Base-by-base conservation (phyloP, 2,113 vertebrate species). In the Varanus salvator region DNA sequence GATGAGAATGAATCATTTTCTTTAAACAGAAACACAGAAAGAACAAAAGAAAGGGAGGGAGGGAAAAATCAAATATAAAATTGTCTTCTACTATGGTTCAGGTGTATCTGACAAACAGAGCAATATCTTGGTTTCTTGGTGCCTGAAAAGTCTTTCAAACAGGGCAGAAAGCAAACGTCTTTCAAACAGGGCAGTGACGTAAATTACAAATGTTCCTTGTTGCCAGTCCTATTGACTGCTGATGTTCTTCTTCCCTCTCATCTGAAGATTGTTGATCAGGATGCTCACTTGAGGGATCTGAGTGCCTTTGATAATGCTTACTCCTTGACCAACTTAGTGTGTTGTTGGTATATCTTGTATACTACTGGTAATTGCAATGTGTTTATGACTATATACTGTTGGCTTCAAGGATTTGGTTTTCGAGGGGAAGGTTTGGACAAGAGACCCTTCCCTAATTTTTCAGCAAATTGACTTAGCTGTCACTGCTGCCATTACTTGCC, bases 41-140 rank as follows among this genome's bases (percentile, higher is more conserved):
- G 38, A 44, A 44, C 38, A 3, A 54, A 54, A 54, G 11, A 54
- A 54, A 54, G 11, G 11, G 11, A 54, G 6, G 11, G 54, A 54
- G 11, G 11, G 54, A 54, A 54, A 54, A 54, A 7, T 54, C 38
- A 31, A 80, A 14, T 50, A 69, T 9, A 25, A 87, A 83, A 94
- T 91, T 44, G 68, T 44, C 50, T 74, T 15, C 50, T 29, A 57
- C 50, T 38, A 3, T 48, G 92, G 87, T 84, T 84, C 92, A 93
- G 34, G 71, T 89, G 0, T 81, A 92, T 92, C n/a, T 0, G 0
- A 90, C 78, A 86, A n/a, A 66, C 90, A 90, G 91, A 85, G 29
- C 74, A 86, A 23, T 6, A 68, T 4, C 25, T n/a, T n/a, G 92
- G 57, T 34, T 90, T 93, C 83, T 80, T 87, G 44, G 85, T 50